Evolutionary conservation across 2,797 vertebrate genomes (phyloP), one percentile per base, ranked within the genome.

Genomic region (Arctocebus calabarensis): DNA sequence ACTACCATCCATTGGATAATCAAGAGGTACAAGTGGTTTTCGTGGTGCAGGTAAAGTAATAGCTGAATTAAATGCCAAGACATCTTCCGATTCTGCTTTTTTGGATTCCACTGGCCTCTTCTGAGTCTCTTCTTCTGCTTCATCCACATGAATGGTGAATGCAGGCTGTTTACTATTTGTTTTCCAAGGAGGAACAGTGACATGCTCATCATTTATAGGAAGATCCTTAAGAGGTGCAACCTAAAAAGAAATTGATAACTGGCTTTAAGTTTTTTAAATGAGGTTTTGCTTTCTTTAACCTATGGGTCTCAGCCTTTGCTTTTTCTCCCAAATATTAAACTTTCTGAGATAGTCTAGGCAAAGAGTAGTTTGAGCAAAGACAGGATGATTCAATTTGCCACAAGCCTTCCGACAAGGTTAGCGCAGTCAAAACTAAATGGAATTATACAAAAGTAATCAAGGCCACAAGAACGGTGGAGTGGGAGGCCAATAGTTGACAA

Each of bases 101-200:
- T 98, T 98, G 5, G 96, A 23, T 0, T 96, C 96, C 2, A 68
- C 86, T 29, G 96, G 98, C 93, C 98, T 99, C 97, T 98, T 99
- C 17, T 96, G 77, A 77, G 97, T 97, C 71, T 98, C 97, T 0
- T 98, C 98, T 78, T 99, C 99, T 2, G 99, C 98, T 97, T 99
- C 99, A 90, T 99, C 98, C 95, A 98, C 97, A 83, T 99, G 99
- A 94, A 99, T 99, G 96, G 99, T 98, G 97, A 99, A 99, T 4
- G 98, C 11, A 0, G 99, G 98, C 82, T 97, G 99, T 68, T 98
- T 99, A 84, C 82, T 98, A 1, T 92, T 98, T n/a, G 59, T 97
- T 92, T 98, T 99, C 90, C 99, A 99, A 0, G 92, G 71, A 85
- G 98, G 98, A 66, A 92, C 96, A 85, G 96, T 98, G 62, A 93